Evolutionary conservation across 2,888 invertebrate species (phyloP).

Genomic region (Plebejus argus): DNA sequence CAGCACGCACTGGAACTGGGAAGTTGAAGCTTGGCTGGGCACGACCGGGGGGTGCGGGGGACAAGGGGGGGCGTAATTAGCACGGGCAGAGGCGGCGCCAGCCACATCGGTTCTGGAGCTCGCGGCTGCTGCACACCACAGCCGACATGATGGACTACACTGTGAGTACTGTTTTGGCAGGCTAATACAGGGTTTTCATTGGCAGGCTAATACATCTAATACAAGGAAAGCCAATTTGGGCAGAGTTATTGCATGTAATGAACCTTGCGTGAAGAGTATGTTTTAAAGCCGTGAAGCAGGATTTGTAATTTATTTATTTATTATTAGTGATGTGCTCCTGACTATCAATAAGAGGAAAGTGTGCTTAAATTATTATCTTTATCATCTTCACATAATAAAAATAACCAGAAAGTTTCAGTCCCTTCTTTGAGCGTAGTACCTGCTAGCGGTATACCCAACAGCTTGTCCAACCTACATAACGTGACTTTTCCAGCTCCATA

Average conservation of each 20-base stretch:
- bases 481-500: conserved; percentile 48
- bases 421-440: no score
- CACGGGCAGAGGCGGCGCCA: conserved; percentile 36
- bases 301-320: no score
- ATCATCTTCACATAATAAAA: no score
- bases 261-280: not conserved
- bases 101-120: conserved; percentile 34
- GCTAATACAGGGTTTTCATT: not conserved
- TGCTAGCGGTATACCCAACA: no score
- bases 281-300: not conserved
- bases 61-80: conserved; percentile 22
- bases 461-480: not conserved
- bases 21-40: conserved; percentile 1
- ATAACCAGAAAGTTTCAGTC: no score
- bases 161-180: conserved; percentile 36
- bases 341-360: no score
- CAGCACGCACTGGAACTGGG: conserved; percentile 15
- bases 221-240: not conserved
- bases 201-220: no score
- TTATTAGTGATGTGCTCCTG: not conserved
- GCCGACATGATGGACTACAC: conserved; percentile 40
- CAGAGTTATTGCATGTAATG: not conserved
- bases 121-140: conserved; percentile 26
- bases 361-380: no score
- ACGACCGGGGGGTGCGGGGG: not conserved